Base-by-base conservation (phyloP, 2,797 vertebrate genomes). In the Spinus olivaceus region DNA sequence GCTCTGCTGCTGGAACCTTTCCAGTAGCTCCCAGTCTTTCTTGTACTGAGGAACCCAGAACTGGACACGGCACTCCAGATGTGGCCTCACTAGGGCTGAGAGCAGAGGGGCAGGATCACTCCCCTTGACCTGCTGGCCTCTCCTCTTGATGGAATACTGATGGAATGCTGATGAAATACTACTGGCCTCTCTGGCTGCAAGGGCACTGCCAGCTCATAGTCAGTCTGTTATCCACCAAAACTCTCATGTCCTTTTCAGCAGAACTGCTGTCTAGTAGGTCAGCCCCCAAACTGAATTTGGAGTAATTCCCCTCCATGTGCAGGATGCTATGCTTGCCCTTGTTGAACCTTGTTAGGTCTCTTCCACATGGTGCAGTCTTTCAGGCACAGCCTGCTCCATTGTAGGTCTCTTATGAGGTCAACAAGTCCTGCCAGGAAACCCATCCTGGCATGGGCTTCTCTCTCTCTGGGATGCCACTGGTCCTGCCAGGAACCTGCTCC, bases 391-490 rank as follows among this genome's bases (percentile, higher is more conserved):
- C 32, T 67, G 15, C 19, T 74, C 18, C 22, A 18, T 7, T 59
- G 51, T 51, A 39, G 14, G 9, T 46, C 24, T 28, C 14, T 66
- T 14, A 22, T 19, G 39, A 59, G 13, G 6, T 69, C 13, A 28
- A 3, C 41, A 42, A 54, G 13, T 69, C 8, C 49, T 54, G 23
- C 32, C 49, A 69, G 19, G 5, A 54, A 67, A 28, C 18, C n/a
- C 30, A 5, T 56, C 76, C 30, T 10, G 5, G 16, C 2, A 1
- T 24, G 15, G 15, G 18, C 41, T 59, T 32, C 27, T 44, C 24
- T 21, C 10, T 21, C 10, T 60, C 35, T 3, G 1, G 17, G n/a
- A 28, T 28, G 13, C 33, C 47, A n/a, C 0, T 1, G 19, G 41
- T 47, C 47, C 49, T 79, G 67, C n/a, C 23, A 27, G 53, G 16